Percentiles rank a stretch among this genome's conserved stretches.
Conservation (phyloP, 2,888 invertebrate species). For the Metalampra italica region DNA sequence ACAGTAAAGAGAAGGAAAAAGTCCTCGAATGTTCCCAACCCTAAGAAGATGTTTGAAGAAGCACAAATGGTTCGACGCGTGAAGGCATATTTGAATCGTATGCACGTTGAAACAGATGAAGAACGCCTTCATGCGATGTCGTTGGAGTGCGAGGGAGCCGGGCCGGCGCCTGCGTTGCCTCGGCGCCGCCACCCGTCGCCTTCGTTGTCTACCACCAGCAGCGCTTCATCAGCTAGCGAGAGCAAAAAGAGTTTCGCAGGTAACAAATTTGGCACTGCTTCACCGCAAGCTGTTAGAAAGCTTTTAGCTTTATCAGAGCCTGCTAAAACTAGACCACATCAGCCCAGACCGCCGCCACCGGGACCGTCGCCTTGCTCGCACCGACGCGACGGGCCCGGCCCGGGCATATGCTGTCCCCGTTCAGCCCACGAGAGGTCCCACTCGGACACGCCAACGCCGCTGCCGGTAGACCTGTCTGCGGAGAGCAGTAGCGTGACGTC, state of each 20-base stretch:
- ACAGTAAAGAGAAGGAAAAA: conserved; percentile 94
- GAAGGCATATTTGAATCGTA: conserved; percentile 95
- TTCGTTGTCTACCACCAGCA: conserved; percentile 94
- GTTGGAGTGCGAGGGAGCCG: conserved; percentile 90
- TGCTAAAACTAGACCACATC: conserved; percentile 92
- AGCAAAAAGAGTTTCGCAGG: conserved; percentile 80
- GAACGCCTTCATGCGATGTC: conserved; percentile 93
- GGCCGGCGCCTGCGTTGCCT: conserved; percentile 79
- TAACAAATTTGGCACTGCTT: conserved; percentile 91
- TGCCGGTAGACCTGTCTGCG: conserved; percentile 93
- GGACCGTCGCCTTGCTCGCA: conserved; percentile 83
- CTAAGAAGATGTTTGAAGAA: conserved; percentile 99
- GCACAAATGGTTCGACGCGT: conserved; percentile 99
- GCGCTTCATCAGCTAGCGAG: conserved; percentile 92
- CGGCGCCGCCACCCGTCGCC: conserved; percentile 94
- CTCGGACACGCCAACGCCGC: conserved; percentile 91
- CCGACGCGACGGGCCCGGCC: conserved; percentile 80
- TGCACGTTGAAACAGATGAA: conserved; percentile 96
- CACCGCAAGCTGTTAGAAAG: conserved; percentile 98
- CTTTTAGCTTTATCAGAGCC: conserved; percentile 94
- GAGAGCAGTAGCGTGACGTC: conserved; percentile 98
- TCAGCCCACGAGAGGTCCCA: conserved; percentile 93
- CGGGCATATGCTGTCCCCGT: conserved; percentile 65
- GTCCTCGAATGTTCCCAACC: conserved; percentile 93
- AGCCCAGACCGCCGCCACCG: conserved; percentile 83